Base-by-base conservation (phyloP, 2,888 invertebrate species). In the Xestia xanthographa region DNA sequence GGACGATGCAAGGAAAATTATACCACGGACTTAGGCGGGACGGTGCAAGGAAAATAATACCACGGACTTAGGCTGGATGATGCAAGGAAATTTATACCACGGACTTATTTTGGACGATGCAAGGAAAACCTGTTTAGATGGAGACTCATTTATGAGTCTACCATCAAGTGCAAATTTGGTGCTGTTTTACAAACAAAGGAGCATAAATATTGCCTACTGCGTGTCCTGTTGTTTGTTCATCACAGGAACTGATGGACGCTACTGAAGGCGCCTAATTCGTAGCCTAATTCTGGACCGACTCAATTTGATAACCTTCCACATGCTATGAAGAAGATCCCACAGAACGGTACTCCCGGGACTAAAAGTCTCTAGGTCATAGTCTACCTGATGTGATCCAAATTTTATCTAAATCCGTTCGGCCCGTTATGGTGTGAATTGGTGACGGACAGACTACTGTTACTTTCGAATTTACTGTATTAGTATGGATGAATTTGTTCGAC, bases 401-500 rank as follows among this genome's bases (percentile, higher is more conserved):
- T n/a, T 41, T n/a, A 4, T 6, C 38, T n/a, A 0, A 63, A 41
- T n/a, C 8, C 14, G 14, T 8, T 63, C 41, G 12, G 17, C 8
- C 8, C 14, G 8, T 63, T 63, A 1, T 17, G 41, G 8, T 1
- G 6, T 41, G n/a, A 26, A 26, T 41, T 63, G 41, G 41, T 41
- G 9, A 63, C 63, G n/a, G 41, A 63, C n/a, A 41, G 20, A 34
- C 53, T n/a, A n/a, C 17, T 14, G n/a, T 12, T 20, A 62, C 38
- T 41, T 63, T 63, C 6, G n/a, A 63, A 4, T 41, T n/a, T 63
- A 41, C 63, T 4, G 5, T 41, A 20, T 63, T 63, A 17, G n/a
- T 17, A 41, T 63, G 6, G 14, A 26, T 41, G 1, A 67, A 78
- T 78, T 80, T 69, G 72, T 74, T 79, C 66, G 43, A 45, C 62